Evolutionary conservation across 2,888 invertebrate genomes (phyloP), one percentile per base, ranked within the genome.

Genomic region (Pherbina coryleti): DNA sequence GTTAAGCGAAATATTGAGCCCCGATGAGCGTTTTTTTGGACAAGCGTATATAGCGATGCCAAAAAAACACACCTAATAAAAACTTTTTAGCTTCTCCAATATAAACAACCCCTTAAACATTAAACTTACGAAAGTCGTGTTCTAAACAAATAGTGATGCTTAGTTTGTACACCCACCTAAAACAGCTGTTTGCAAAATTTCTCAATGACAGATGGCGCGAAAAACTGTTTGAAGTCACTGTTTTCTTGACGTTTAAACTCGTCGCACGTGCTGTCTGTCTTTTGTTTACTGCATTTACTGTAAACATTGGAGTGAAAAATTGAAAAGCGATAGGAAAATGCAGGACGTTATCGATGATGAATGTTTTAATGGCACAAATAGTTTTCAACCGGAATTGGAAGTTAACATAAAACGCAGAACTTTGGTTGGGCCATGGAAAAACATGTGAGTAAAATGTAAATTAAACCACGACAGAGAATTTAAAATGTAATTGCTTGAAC

Each of bases 351-450:
- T 11, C 8, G 25, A 28, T 14, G 73, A 72, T 1, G 7, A 44
- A 37, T 1, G 11, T 7, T 25, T 28, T 49, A 28, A 69, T 51
- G 25, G 0, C 19, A 34, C 25, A 14, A 14, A 70, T n/a, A 25
- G 5, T n/a, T 2, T 34, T 5, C 19, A 60, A 2, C n/a, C 22
- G 0, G 51, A 73, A 4, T 4, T 19, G 22, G 34, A 49, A 11
- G 14, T 17, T 4, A 34, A 44, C 11, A 44, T 67, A 34, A 88
- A 87, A 76, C 82, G 87, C 1, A 82, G 85, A 55, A 87, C 86
- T 8, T 82, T 89, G 14, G 89, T 89, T 0, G 86, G 88, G 1
- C 89, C 89, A 14, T 89, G 89, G 89, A 85, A 84, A 53, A 83
- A 86, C 83, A 84, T 86, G 89, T 89, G 85, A 83, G 88, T 81